These are phyloP conservation scores for Timandra comae DNA, from an alignment of 2,888 invertebrate species.

Conservation along the genomic window DNA sequence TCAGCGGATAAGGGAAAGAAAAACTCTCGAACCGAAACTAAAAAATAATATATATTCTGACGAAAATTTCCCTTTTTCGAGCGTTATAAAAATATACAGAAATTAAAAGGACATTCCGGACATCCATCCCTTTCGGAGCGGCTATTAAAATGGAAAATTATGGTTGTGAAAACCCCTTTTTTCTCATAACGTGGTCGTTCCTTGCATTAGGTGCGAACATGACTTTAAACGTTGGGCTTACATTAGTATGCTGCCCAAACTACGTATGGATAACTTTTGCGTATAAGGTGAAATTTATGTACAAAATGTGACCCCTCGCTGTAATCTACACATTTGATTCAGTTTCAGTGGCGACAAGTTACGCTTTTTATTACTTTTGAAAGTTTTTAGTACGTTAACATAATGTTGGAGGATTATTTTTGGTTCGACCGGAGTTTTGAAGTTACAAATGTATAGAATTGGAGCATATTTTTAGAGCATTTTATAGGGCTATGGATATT, in stretches of 20 bases:
- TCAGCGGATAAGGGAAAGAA: too few relatives aligned
- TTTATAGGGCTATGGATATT: too few relatives aligned
- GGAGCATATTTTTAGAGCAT: too few relatives aligned
- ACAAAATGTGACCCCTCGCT: constrained; percentile 5
- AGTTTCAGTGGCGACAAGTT: background rate
- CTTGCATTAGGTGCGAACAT: constrained; percentile 20
- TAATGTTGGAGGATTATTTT: too few relatives aligned
- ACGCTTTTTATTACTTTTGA: too few relatives aligned
- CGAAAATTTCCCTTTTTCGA: too few relatives aligned
- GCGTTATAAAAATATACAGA: constrained; percentile 10
- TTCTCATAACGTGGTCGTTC: constrained; percentile 4
- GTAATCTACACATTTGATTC: too few relatives aligned
- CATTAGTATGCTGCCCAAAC: constrained; percentile 15
- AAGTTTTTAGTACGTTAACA: too few relatives aligned
- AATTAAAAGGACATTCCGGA: constrained; percentile 19
- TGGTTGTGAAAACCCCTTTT: constrained; percentile 19
- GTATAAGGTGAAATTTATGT: constrained; percentile 7
- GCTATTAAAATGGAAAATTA: constrained; percentile 22
- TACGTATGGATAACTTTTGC: constrained; percentile 3
- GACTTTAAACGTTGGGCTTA: constrained; percentile 12
- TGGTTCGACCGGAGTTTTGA: too few relatives aligned
- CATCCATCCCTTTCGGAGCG: constrained; percentile 18
- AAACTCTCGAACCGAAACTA: too few relatives aligned
- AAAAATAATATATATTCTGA: too few relatives aligned
- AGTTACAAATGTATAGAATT: too few relatives aligned